phyloP scores from a whole-genome alignment of 2,113 vertebrate species.

The Scomber colias region DNA sequence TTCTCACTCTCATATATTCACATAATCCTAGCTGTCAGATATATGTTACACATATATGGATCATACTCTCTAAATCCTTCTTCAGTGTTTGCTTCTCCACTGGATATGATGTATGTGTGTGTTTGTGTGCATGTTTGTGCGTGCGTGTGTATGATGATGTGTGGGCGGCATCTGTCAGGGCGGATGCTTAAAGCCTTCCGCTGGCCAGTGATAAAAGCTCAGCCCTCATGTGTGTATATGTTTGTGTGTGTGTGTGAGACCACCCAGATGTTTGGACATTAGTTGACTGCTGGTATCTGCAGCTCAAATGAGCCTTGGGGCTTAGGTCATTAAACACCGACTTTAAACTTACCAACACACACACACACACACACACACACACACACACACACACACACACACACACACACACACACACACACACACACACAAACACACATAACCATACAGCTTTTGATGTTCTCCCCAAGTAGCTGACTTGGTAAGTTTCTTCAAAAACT shows the following conservation, averaged over 20 bases:
- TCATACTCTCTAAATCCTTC: slow-evolving; percentile 71
- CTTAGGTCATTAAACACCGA: slow-evolving; percentile 74
- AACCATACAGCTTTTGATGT: slow-evolving; percentile 40
- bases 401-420: slow-evolving; percentile 39
- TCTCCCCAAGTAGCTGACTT: slow-evolving; percentile 66
- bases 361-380: slow-evolving; percentile 33
- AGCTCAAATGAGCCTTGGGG: slow-evolving; percentile 70
- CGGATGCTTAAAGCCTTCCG: slow-evolving; percentile 63
- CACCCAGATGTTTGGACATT: slow-evolving; percentile 73
- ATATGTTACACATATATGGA: slow-evolving; percentile 70
- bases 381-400: slow-evolving; percentile 35
- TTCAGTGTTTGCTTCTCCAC: slow-evolving; percentile 56
- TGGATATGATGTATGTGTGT: slow-evolving; percentile 15
- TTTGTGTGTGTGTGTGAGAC: neutral
- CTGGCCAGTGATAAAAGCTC: slow-evolving; percentile 75
- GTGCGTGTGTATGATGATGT: slow-evolving; percentile 28
- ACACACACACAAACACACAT: slow-evolving; percentile 26
- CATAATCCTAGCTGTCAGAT: slow-evolving; percentile 77
- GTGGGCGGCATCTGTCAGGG: slow-evolving; percentile 66
- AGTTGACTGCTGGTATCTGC: slow-evolving; percentile 67
- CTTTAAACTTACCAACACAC: slow-evolving; percentile 59
- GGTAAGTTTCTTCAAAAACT: slow-evolving; percentile 63
- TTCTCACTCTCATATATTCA: slow-evolving; percentile 55
- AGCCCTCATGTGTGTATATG: slow-evolving; percentile 24
- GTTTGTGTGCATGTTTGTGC: slow-evolving; percentile 20